Conservation (phyloP, 1,140 invertebrate genomes). For the Heliothis virescens region DNA sequence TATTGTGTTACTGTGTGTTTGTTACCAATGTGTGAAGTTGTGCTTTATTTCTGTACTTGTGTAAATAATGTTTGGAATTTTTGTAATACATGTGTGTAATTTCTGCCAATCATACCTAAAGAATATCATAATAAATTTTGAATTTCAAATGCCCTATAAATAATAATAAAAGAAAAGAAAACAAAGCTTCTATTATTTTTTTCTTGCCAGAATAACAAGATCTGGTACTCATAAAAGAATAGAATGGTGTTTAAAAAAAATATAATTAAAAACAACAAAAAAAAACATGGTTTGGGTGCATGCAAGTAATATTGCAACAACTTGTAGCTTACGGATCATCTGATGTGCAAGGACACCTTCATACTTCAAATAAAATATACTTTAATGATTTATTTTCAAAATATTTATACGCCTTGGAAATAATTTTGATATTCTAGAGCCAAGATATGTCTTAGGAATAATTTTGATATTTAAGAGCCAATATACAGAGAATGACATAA, state of each 20-base stretch:
- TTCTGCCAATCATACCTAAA: too few relatives aligned
- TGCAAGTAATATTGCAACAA: constrained; percentile 54
- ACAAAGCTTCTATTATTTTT: too few relatives aligned
- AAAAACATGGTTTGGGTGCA: constrained; percentile 22
- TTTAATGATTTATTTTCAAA: not conserved
- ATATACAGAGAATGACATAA: too few relatives aligned
- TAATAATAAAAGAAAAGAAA: too few relatives aligned
- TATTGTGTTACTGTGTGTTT: constrained; percentile 8
- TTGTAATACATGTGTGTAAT: too few relatives aligned
- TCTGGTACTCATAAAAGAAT: constrained; percentile 40
- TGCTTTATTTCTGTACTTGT: not conserved
- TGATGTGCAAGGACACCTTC: constrained; percentile 53
- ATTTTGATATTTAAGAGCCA: not conserved
- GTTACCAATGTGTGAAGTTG: constrained; percentile 8
- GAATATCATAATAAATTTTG: too few relatives aligned
- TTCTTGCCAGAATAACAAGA: not conserved
- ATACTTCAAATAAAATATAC: constrained; percentile 34
- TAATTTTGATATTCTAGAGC: not conserved
- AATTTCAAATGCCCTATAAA: too few relatives aligned
- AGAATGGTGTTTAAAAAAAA: constrained; percentile 50
- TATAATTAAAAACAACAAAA: constrained; percentile 17
- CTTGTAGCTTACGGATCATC: constrained; percentile 53
- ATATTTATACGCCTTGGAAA: not conserved
- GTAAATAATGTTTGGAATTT: not conserved
- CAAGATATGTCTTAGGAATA: too few relatives aligned